Evolutionary conservation across 1,140 invertebrate genomes (phyloP).

Genomic region (Caenorhabditis brenneri): DNA sequence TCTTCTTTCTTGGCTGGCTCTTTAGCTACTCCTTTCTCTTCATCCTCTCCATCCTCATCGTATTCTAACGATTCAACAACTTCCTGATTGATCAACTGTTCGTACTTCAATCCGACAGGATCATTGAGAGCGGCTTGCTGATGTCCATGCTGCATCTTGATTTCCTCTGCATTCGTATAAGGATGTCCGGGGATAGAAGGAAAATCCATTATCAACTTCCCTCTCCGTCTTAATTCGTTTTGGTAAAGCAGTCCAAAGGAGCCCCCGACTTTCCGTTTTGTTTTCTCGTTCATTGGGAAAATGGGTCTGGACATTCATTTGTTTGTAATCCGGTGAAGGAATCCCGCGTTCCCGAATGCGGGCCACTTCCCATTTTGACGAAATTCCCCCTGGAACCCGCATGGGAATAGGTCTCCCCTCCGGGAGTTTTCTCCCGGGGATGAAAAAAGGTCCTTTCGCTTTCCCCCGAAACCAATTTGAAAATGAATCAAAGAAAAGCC

Average conservation of each 20-base stretch:
- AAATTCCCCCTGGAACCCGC: too few relatives aligned
- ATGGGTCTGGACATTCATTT: too few relatives aligned
- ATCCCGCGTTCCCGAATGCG: background rate
- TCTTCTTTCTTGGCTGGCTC: too few relatives aligned
- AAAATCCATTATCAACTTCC: background rate
- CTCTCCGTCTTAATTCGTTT: background rate
- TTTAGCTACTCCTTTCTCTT: background rate
- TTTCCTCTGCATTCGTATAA: background rate
- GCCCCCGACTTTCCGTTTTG: background rate
- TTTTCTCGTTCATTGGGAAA: too few relatives aligned
- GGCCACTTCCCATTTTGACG: too few relatives aligned
- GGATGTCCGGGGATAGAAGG: background rate
- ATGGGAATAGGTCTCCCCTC: too few relatives aligned
- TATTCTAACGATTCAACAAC: background rate
- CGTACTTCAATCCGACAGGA: background rate
- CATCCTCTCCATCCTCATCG: background rate
- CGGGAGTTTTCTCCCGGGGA: too few relatives aligned
- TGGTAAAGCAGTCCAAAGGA: background rate
- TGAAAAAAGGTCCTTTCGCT: too few relatives aligned
- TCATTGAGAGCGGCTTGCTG: background rate
- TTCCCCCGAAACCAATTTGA: too few relatives aligned
- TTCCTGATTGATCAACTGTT: background rate
- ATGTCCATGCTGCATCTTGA: background rate
- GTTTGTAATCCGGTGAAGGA: background rate
- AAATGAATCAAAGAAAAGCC: too few relatives aligned